Conservation (phyloP, 2,113 vertebrate species). For the Zootoca vivipara region DNA sequence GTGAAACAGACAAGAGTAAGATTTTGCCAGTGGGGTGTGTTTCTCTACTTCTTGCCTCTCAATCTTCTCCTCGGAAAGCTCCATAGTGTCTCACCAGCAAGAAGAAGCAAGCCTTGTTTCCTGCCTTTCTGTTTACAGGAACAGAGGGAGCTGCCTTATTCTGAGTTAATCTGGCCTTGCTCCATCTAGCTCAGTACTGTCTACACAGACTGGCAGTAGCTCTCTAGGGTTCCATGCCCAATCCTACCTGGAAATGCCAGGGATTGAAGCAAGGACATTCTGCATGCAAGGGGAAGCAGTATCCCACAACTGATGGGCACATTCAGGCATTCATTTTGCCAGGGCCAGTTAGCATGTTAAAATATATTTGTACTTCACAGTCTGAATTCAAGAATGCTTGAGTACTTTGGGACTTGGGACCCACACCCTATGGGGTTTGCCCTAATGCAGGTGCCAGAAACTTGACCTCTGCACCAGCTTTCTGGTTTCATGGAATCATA, state of each 20-base stretch:
- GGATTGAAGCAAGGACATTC: no score
- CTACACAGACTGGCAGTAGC: no score
- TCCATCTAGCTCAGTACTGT: no score
- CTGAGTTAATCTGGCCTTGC: no score
- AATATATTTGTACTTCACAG: not conserved
- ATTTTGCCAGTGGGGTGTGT: not conserved
- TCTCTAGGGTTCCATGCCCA: not conserved
- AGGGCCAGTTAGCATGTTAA: not conserved
- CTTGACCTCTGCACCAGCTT: not conserved
- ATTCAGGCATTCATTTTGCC: not conserved
- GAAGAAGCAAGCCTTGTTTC: not conserved
- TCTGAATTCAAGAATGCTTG: not conserved
- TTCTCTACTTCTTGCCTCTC: not conserved
- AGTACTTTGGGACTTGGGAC: not conserved
- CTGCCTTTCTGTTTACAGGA: no score
- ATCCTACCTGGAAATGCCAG: no score
- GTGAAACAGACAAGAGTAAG: conserved; percentile 7
- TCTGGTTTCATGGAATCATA: no score
- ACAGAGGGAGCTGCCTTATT: no score
- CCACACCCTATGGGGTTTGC: not conserved
- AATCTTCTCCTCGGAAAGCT: not conserved
- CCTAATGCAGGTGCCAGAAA: not conserved
- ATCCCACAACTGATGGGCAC: not conserved
- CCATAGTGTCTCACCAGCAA: not conserved
- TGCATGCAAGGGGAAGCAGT: not conserved